Conservation (phyloP, 2,113 vertebrate genomes). For the Psephotus haematonotus region DNA sequence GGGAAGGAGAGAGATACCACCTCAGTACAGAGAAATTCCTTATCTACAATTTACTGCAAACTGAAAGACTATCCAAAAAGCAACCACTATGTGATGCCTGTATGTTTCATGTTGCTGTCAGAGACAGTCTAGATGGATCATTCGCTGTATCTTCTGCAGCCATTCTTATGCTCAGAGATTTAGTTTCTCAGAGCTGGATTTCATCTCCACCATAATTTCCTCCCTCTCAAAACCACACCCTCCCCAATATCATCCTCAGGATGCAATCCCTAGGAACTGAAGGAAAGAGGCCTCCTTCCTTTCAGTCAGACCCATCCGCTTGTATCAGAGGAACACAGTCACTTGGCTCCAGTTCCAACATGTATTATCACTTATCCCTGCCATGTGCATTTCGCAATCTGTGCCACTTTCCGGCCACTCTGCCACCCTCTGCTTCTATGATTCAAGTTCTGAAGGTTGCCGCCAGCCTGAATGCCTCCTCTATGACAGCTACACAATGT, state of each 20-base stretch:
- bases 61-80: background rate
- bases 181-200: background rate
- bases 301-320: background rate
- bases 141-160: background rate
- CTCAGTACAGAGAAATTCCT: background rate
- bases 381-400: conserved; percentile 11
- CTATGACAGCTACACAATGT: background rate
- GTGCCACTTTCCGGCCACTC: conserved; percentile 20
- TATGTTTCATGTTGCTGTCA: background rate
- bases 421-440: background rate
- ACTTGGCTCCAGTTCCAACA: conserved; percentile 38
- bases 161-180: background rate
- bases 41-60: background rate
- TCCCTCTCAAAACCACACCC: background rate
- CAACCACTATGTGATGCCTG: background rate
- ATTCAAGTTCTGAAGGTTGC: conserved; percentile 24
- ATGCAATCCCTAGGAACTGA: background rate
- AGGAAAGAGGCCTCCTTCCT: conserved; percentile 16
- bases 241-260: background rate
- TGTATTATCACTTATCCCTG: background rate
- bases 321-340: background rate
- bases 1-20: background rate
- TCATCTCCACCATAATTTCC: background rate
- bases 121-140: background rate
- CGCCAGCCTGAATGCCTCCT: background rate